These are phyloP conservation scores for Macquaria australasica DNA, from an alignment of 2,113 vertebrate species.

Conservation along the genomic window DNA sequence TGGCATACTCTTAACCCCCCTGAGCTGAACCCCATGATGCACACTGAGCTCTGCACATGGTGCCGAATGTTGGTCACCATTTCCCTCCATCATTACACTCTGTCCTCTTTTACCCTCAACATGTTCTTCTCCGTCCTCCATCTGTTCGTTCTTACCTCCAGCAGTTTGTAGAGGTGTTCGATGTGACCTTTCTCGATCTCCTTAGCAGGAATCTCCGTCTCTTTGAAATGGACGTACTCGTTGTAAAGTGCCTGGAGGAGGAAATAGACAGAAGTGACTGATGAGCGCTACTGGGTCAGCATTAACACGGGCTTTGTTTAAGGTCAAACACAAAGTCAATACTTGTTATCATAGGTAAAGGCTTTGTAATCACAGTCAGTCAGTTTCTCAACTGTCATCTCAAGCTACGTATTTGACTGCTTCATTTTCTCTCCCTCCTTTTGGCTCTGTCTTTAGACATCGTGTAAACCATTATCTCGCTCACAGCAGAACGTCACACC, in stretches of 20 bases:
- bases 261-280: not conserved
- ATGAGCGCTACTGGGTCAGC: accelerated
- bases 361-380: slow-evolving; percentile 26
- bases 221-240: slow-evolving; percentile 99
- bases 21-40: slow-evolving; percentile 61
- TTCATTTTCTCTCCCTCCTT: not conserved
- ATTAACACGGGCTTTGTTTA: not conserved
- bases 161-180: slow-evolving; percentile 93
- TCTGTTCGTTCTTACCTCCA: slow-evolving; percentile 87
- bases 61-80: slow-evolving; percentile 15
- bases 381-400: not conserved
- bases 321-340: slow-evolving; percentile 35
- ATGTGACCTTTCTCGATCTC: slow-evolving; percentile 93
- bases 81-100: not conserved
- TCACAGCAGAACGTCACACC: not conserved
- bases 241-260: slow-evolving; percentile 96
- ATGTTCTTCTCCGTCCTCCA: not conserved
- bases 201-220: slow-evolving; percentile 94
- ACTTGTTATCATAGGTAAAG: slow-evolving; percentile 11
- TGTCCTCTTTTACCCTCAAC: not conserved
- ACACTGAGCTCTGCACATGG: slow-evolving; percentile 41
- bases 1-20: not conserved
- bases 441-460: not conserved
- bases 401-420: not conserved
- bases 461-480: not conserved